Base-by-base conservation (phyloP, 2,888 invertebrate genomes). In the Xestia rhomboidea region DNA sequence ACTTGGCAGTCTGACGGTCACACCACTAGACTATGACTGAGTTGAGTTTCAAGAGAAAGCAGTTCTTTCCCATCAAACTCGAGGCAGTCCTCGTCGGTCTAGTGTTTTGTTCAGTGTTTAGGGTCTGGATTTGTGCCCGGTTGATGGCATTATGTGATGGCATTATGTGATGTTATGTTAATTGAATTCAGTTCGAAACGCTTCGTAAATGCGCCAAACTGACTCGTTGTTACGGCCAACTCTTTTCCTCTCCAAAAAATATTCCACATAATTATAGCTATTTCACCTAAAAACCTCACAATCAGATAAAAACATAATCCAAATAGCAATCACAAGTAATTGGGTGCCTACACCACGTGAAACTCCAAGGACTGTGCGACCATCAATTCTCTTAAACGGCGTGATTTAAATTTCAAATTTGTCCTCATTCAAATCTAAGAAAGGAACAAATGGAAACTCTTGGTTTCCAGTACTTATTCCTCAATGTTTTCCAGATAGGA, bases 321-420 rank as follows among this genome's bases (percentile, higher is more conserved):
- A 72, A 79, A 77, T 68, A 76, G 71, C 80, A 82, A 80, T 87
- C 81, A 62, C 62, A 57, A 82, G 70, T 83, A 85, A 85, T 87
- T 79, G 83, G 85, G 72, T 82, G 81, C 76, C 75, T 86, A 70
- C 73, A 71, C 77, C 85, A 87, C 81, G 81, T 80, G 77, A 63
- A 84, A 82, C 78, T 75, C 75, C 81, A 49, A 78, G 73, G 68
- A 82, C 86, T 57, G n/a, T 73, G 21, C 69, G 27, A 44, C 78
- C 84, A 85, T 87, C 84, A 87, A 88, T 87, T 87, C 79, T 68
- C 77, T 67, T 84, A 87, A 88, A 82, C 73, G 83, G 76, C 84
- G 77, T 86, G 83, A 92, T 92, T 92, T 92, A 91, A 91, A 92
- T 90, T 92, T 92, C 91, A 92, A 92, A 92, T 92, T 90, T 91